Percentiles rank a stretch among this genome's conserved stretches.
Conservation (phyloP, 1,140 invertebrate species). For the Lepidotrigona ventralis region DNA sequence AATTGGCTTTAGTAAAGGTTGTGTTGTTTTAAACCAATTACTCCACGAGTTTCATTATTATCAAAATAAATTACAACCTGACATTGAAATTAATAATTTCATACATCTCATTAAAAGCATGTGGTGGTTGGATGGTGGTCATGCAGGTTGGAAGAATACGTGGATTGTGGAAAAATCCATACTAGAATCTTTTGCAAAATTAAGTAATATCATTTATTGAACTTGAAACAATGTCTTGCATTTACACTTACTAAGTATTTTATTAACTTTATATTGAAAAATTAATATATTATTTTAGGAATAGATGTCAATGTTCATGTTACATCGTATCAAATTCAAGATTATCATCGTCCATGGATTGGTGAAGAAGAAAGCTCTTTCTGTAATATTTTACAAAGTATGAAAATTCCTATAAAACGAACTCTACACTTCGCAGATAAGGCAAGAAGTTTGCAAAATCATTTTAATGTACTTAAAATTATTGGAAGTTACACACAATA, state of each 20-base stretch:
- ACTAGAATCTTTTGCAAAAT: constrained; percentile 85
- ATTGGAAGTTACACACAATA: constrained; percentile 71
- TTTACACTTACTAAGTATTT: constrained; percentile 11
- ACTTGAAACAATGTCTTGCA: background rate
- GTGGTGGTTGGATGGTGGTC: constrained; percentile 94
- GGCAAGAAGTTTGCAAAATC: constrained; percentile 82
- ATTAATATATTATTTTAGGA: constrained; percentile 71
- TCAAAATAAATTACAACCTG: constrained; percentile 81
- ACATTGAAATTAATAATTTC: constrained; percentile 80
- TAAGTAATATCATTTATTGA: constrained; percentile 76
- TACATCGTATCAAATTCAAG: constrained; percentile 91
- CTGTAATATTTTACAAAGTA: constrained; percentile 83
- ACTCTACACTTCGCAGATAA: constrained; percentile 85
- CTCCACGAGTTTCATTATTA: constrained; percentile 90
- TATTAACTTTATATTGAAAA: constrained; percentile 6
- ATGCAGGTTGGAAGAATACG: constrained; percentile 89
- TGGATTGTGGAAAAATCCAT: constrained; percentile 89
- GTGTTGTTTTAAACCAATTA: constrained; percentile 94
- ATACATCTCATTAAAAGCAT: constrained; percentile 85
- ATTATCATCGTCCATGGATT: constrained; percentile 89
- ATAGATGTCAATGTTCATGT: constrained; percentile 88
- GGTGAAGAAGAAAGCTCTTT: constrained; percentile 89
- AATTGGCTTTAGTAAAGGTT: constrained; percentile 95
- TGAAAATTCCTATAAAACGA: constrained; percentile 83
- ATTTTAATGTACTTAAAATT: constrained; percentile 86